phyloP scores from a whole-genome alignment of 1,140 invertebrate species.

The Gonatopus flavifemur region DNA sequence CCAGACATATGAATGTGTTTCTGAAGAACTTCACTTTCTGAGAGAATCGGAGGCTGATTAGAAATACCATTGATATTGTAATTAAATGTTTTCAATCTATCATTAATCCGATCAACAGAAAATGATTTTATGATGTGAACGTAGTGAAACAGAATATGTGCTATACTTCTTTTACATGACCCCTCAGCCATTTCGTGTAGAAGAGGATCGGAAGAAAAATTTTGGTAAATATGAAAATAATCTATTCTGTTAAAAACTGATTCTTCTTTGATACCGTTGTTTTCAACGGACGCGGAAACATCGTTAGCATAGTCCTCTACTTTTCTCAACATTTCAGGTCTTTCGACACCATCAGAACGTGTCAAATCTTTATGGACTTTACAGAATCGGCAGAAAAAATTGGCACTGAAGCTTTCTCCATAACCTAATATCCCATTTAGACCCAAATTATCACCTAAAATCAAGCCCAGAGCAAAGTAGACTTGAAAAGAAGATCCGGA shows the following conservation, averaged over 20 bases:
- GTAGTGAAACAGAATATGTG: too few species aligned
- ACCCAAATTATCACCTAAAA: constrained; percentile 19
- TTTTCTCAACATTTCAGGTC: too few species aligned
- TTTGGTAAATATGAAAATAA: not conserved
- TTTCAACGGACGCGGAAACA: too few species aligned
- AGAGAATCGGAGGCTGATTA: constrained; percentile 6
- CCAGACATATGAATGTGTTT: constrained; percentile 12
- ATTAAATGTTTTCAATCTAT: too few species aligned
- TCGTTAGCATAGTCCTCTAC: too few species aligned
- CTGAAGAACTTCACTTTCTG: not conserved
- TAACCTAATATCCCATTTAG: constrained; percentile 3
- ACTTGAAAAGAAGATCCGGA: not conserved
- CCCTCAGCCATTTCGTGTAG: not conserved
- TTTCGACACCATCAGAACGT: too few species aligned
- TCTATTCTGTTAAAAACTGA: not conserved
- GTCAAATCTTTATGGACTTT: too few species aligned
- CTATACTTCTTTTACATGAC: too few species aligned
- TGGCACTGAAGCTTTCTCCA: constrained; percentile 1
- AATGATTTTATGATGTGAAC: too few species aligned
- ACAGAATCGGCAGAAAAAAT: constrained; percentile 7
- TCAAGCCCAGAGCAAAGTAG: constrained; percentile 8
- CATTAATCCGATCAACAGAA: too few species aligned
- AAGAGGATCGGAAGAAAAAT: not conserved
- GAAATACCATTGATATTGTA: too few species aligned
- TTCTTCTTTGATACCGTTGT: not conserved